These are phyloP conservation scores for Salarias fasciatus DNA, from an alignment of 2,797 vertebrate species.

Conservation along the genomic window DNA sequence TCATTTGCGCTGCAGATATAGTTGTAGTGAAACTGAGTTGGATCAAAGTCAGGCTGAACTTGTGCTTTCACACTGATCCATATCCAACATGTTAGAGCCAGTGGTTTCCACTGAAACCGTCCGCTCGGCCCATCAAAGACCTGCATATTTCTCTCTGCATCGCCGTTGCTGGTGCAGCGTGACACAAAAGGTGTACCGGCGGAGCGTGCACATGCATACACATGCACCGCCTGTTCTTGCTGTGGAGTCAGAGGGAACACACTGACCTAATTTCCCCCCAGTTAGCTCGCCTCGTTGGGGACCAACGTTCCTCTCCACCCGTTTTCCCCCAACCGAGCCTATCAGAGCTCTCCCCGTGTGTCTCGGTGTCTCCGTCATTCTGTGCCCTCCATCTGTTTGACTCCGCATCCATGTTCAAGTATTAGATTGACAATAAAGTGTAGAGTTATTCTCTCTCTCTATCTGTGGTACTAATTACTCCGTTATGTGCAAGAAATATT, in stretches of 20 bases:
- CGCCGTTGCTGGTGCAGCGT: slow-evolving; percentile 21
- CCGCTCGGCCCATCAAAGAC: slow-evolving; percentile 36
- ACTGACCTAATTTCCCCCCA: slow-evolving; percentile 83
- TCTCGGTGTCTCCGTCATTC: slow-evolving; percentile 57
- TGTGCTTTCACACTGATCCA: slow-evolving; percentile 15
- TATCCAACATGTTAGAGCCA: too few species aligned
- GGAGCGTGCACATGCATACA: slow-evolving; percentile 34
- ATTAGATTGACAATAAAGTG: slow-evolving; percentile 41
- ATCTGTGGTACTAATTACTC: slow-evolving; percentile 9
- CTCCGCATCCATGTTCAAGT: slow-evolving; percentile 22
- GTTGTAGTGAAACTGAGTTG: slow-evolving; percentile 3
- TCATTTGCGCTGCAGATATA: background rate
- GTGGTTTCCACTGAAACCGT: too few species aligned
- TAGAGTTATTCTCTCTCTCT: slow-evolving; percentile 15
- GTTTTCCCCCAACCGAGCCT: slow-evolving; percentile 71
- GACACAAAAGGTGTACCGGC: slow-evolving; percentile 48
- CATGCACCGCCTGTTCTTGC: slow-evolving; percentile 62
- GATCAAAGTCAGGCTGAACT: slow-evolving; percentile 5
- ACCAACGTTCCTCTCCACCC: slow-evolving; percentile 76
- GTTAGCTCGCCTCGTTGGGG: slow-evolving; percentile 79
- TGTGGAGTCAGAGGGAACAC: slow-evolving; percentile 78
- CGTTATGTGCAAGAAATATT: slow-evolving; percentile 12
- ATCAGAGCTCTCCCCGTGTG: slow-evolving; percentile 65
- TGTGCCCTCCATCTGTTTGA: slow-evolving; percentile 70
- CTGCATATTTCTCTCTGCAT: slow-evolving; percentile 30